Evolutionary conservation across 30 jellyfish, hydroid and myxozoan genomes (phyloP).

Genomic region (Hydractinia symbiolongicarpus): DNA sequence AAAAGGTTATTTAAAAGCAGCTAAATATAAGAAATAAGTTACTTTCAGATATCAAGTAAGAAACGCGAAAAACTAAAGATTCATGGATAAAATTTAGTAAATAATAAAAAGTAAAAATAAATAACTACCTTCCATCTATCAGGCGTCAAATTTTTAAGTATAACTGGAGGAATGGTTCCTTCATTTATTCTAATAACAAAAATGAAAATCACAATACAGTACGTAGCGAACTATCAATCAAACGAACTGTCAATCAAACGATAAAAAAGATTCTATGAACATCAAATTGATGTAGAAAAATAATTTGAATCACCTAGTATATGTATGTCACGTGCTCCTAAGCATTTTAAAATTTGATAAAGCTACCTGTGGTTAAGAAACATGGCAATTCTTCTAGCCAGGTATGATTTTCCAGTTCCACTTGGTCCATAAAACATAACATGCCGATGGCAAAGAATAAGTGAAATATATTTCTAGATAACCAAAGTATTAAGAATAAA

Average conservation of each 20-base stretch:
- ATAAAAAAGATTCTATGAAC: slow-evolving; percentile 17
- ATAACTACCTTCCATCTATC: slow-evolving; percentile 57
- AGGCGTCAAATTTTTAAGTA: slow-evolving; percentile 39
- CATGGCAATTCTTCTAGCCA: slow-evolving; percentile 55
- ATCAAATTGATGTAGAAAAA: background rate
- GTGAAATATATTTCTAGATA: slow-evolving; percentile 60
- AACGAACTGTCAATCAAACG: background rate
- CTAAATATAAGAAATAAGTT: background rate
- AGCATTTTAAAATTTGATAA: background rate
- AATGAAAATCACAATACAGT: background rate
- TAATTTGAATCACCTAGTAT: background rate
- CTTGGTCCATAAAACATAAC: slow-evolving; percentile 81
- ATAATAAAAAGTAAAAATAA: background rate
- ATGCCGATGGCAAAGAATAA: slow-evolving; percentile 40
- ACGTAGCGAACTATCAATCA: background rate
- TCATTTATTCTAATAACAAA: slow-evolving; percentile 10
- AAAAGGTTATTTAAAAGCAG: background rate
- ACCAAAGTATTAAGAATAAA: background rate
- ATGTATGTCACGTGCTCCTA: background rate
- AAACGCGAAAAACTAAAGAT: background rate
- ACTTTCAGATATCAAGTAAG: slow-evolving; percentile 1
- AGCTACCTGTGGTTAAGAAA: slow-evolving; percentile 46
- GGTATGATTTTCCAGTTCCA: slow-evolving; percentile 91
- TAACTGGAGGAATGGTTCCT: slow-evolving; percentile 31
- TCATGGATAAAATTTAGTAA: background rate